Base-by-base conservation (phyloP, 2,797 vertebrate species). In the Okamejei kenojei region DNA sequence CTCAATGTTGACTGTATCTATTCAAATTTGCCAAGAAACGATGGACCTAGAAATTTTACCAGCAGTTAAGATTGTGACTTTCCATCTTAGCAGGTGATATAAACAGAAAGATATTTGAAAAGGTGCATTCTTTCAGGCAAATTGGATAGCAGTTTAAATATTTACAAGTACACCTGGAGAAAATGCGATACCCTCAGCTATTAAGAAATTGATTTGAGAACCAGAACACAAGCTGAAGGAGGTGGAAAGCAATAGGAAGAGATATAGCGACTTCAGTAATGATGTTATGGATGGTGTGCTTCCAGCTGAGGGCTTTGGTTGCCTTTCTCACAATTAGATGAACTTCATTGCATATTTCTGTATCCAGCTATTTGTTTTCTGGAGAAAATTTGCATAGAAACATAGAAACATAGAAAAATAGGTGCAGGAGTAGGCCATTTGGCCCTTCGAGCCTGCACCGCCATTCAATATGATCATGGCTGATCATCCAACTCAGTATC, bases 211-310 rank as follows among this genome's bases (percentile, higher is more conserved):
- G 11, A 86, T 86, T 86, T 86, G 26, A 86, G 7, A 7, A 29
- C 29, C 29, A 86, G 58, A 61, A 63, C 61, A 26, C 29, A n/a
- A 26, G 58, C 82, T 86, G 29, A 63, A 63, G 17, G 54, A 63
- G 82, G 82, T 86, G 82, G 82, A 86, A 86, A 86, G 54, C 82
- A 86, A 61, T n/a, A 26, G 11, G 82, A 86, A 86, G 82, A 61
- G 82, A 63, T 54, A 17, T 29, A 29, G 26, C n/a, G 13, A 26
- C 82, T 86, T 63, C 10, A 32, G 82, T 86, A 86, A 63, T 86
- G 58, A 86, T 86, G 58, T 86, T 86, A 86, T 86, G 82, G 82
- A 61, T 86, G 82, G 54, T 86, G 26, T 86, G n/a, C 21, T 86
- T 86, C 82, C 82, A 63, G 82, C 54, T 61, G 82, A 86, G 26